Evolutionary conservation across 2,797 vertebrate genomes (phyloP).

Genomic region (Hephaestus fuliginosus): DNA sequence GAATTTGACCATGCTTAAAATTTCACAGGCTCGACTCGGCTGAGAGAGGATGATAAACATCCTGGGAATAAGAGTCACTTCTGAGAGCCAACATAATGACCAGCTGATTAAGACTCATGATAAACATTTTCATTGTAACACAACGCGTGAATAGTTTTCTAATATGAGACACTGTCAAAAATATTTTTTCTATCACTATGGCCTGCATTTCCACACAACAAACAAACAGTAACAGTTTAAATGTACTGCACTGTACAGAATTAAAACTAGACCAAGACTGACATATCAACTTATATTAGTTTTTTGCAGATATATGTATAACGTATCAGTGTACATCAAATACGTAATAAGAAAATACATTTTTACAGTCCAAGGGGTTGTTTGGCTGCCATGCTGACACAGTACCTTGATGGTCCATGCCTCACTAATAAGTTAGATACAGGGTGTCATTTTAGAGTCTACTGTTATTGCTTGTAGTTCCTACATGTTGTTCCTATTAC

Average conservation of each 20-base stretch:
- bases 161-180: not conserved
- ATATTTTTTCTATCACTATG: not conserved
- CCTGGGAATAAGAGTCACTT: not conserved
- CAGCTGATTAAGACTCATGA: not conserved
- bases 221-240: not conserved
- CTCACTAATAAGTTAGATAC: not conserved
- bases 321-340: not conserved
- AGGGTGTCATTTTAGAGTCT: not conserved
- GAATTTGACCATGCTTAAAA: constrained; percentile 23
- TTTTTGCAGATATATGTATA: not conserved
- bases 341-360: not conserved
- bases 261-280: not conserved
- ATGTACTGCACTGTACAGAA: not conserved
- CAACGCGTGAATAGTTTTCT: not conserved
- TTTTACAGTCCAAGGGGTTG: no score
- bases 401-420: not conserved
- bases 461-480: not conserved
- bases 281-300: no score
- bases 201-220: not conserved
- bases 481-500: not conserved
- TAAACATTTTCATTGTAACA: not conserved
- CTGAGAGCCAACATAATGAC: not conserved
- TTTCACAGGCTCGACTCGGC: constrained; percentile 10
- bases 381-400: not conserved
- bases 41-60: constrained; percentile 5